Evolutionary conservation across 2,797 vertebrate genomes (phyloP).

Genomic region (Podargus strigoides): DNA sequence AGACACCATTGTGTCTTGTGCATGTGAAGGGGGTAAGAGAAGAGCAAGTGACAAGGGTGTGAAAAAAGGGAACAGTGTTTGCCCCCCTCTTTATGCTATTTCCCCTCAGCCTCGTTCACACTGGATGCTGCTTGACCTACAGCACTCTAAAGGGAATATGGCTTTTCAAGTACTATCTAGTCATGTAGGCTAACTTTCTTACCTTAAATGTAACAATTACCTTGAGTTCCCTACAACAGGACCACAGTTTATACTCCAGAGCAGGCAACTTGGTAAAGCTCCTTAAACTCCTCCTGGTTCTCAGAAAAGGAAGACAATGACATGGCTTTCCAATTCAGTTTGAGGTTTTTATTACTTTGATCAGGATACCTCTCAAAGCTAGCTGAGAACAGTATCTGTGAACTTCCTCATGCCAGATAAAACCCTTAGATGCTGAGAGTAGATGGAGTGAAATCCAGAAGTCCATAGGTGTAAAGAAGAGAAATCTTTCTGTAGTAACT

Average conservation of each 20-base stretch:
- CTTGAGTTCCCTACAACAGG: neutral
- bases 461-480: neutral
- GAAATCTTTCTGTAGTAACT: neutral
- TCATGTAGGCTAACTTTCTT: neutral
- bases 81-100: neutral
- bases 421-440: neutral
- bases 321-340: accelerated
- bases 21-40: neutral
- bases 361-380: neutral
- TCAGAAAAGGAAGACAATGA: neutral
- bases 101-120: neutral
- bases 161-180: neutral
- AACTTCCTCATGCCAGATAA: neutral
- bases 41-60: neutral
- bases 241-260: neutral
- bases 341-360: neutral
- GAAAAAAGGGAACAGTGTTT: neutral
- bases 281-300: neutral
- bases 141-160: neutral
- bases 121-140: neutral
- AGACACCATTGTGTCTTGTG: neutral
- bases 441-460: neutral
- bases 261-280: neutral
- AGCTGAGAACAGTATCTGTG: neutral
- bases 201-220: neutral